Base-by-base conservation (phyloP, 2,888 invertebrate species). In the Prosapia bicincta region DNA sequence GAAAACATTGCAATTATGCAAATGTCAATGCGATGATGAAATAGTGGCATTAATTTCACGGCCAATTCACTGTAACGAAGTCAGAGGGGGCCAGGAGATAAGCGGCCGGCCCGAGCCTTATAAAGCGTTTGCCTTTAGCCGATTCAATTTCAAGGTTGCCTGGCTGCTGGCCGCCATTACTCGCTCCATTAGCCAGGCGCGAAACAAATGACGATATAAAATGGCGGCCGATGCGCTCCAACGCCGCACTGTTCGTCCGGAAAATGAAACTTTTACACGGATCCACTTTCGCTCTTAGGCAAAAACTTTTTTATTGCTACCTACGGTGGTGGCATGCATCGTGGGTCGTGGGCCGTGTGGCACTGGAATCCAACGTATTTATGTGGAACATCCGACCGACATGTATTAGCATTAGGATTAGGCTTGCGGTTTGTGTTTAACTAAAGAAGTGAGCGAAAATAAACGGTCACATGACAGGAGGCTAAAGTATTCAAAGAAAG, bases 121-220 rank as follows among this genome's bases (percentile, higher is more conserved):
- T 74, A 74, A 73, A 74, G 74, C 74, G 74, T 74, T 74, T 68
- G 69, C 74, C 65, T 74, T 69, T 69, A 74, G 70, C 73, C 72
- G 76, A 76, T 76, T 76, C 76, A 76, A 76, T 76, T 76, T 76
- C 76, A 76, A 76, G 76, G 76, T 76, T 76, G 73, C 76, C 66
- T 76, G 76, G 66, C 43, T 71, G 76, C 76, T 74, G 76, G 73
- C 76, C 76, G 76, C 76, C 76, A 76, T 76, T 74, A 73, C 70
- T 69, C 66, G 76, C 69, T 76, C 76, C 76, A 76, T 76, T 76
- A 76, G 76, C 70, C 72, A 30, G 74, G 67, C 74, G 76, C 72
- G 76, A 76, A 76, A 76, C 76, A 76, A 76, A 76, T 76, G 76
- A 76, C 76, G 72, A 73, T 76, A 74, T 73, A 76, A 76, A 76